These are phyloP conservation scores for Spodoptera exigua DNA, from an alignment of 2,888 invertebrate species.

Conservation along the genomic window DNA sequence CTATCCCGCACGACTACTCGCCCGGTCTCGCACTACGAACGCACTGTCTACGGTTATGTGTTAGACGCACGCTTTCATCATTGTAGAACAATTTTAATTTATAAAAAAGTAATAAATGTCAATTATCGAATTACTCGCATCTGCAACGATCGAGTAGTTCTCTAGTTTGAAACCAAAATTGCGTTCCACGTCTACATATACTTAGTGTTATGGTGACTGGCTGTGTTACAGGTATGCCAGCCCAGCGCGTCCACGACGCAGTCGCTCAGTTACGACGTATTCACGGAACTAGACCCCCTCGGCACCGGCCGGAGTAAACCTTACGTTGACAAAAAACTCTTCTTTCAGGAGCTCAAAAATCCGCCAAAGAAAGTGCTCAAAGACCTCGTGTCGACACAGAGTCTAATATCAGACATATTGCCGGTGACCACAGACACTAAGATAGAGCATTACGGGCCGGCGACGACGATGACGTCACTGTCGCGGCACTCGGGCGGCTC, in stretches of 20 bases:
- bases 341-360: slow-evolving; percentile 98
- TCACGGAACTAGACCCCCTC: slow-evolving; percentile 97
- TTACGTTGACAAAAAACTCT: slow-evolving; percentile 98
- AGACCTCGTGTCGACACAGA: slow-evolving; percentile 91
- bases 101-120: slow-evolving; percentile 15
- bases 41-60: slow-evolving; percentile 49
- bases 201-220: slow-evolving; percentile 75
- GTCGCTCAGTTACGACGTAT: slow-evolving; percentile 92
- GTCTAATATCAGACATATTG: slow-evolving; percentile 77
- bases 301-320: slow-evolving; percentile 97
- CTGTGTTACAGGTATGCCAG: slow-evolving; percentile 85
- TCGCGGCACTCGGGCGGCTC: slow-evolving; percentile 85
- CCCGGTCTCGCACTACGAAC: slow-evolving; percentile 47
- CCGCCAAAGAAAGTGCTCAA: slow-evolving; percentile 97
- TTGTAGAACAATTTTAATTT: slow-evolving; percentile 53
- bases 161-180: slow-evolving; percentile 34
- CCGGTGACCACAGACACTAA: slow-evolving; percentile 73
- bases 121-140: slow-evolving; percentile 42
- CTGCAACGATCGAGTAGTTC: slow-evolving; percentile 40
- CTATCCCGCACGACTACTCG: slow-evolving; percentile 45
- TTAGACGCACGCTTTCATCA: slow-evolving; percentile 59
- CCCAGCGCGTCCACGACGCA: slow-evolving; percentile 76
- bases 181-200: slow-evolving; percentile 63
- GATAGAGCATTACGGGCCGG: slow-evolving; percentile 76
- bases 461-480: slow-evolving; percentile 85